These are phyloP conservation scores for Scrobipalpa atriplicella DNA, from an alignment of 2,888 invertebrate genomes.

Conservation along the genomic window DNA sequence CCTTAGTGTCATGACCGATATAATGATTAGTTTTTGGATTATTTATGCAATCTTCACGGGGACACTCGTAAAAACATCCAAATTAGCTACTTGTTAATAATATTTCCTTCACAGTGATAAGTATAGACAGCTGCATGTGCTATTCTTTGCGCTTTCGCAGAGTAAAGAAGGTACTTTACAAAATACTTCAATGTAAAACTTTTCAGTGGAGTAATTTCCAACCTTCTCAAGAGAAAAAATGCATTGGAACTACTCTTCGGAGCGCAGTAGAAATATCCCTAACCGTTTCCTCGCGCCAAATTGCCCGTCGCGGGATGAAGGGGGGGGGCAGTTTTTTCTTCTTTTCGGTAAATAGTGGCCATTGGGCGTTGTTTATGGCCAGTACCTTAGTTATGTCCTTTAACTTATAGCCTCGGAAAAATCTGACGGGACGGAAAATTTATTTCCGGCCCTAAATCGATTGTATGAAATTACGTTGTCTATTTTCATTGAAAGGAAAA, in stretches of 20 bases:
- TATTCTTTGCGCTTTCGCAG: no score
- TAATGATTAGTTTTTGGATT: no score
- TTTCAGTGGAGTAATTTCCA: no score
- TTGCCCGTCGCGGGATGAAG: conserved; percentile 43
- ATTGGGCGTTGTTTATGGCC: conserved; percentile 26
- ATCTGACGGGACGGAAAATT: conserved; percentile 18
- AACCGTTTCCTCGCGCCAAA: conserved; percentile 49
- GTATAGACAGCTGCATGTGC: no score
- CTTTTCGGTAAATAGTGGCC: conserved; percentile 36
- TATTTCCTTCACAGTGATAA: no score
- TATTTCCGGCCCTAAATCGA: conserved; percentile 14
- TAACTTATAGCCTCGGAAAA: conserved; percentile 32
- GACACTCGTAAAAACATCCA: no score
- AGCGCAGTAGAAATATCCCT: neutral
- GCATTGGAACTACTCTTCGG: neutral
- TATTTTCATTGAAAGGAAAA: neutral
- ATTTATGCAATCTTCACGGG: no score
- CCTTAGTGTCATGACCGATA: no score
- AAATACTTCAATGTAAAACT: no score
- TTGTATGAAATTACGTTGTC: conserved; percentile 3
- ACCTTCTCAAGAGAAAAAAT: no score
- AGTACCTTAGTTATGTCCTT: conserved; percentile 31
- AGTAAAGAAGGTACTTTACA: no score
- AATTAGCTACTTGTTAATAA: no score
- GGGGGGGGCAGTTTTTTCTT: conserved; percentile 50